Evolutionary conservation across 2,888 invertebrate genomes (phyloP), one percentile per base, ranked within the genome.

Genomic region (Diaprepes abbreviatus): DNA sequence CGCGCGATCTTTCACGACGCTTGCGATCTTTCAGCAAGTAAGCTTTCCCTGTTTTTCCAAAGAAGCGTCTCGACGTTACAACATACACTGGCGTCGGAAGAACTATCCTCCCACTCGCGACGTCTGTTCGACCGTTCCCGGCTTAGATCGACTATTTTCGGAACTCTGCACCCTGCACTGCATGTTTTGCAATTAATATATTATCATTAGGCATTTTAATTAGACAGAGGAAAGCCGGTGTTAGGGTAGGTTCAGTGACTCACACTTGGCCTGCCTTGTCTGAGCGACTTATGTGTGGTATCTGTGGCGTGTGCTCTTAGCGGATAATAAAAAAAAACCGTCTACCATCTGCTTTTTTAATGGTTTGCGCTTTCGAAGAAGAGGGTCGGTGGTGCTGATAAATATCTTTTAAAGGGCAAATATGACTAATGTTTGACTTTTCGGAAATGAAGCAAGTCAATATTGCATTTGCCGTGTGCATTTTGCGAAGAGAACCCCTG

Each of bases 151-250:
- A 72, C 72, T 70, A 69, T 62, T 63, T 69, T 78, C 82, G 82
- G 75, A 71, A 73, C 78, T 79, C 82, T 81, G 81, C 81, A 81
- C 80, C 80, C 80, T 77, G 71, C 67, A 77, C 81, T 81, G 82
- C 82, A 82, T 81, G 78, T 79, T 78, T 80, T 79, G 80, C 82
- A 83, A 83, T 83, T 83, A 83, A 83, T 83, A 82, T 82, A 82
- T 72, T 83, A 81, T 82, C 81, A 82, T 82, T 81, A 83, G 81
- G 80, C 81, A 70, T 81, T 83, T 83, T 83, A 83, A 83, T 83
- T 83, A 81, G 81, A 74, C 76, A 77, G 76, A 71, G 67, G 78
- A 79, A 79, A 81, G 60, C 63, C 80, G 77, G 77, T 79, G 63
- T 68, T 71, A 71, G 72, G 72, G 67, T 78, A 78, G 77, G 80